Evolutionary conservation across 2,888 invertebrate species (phyloP), one percentile per base, ranked within the genome.

Genomic region (Pachliopta kotzebuea): DNA sequence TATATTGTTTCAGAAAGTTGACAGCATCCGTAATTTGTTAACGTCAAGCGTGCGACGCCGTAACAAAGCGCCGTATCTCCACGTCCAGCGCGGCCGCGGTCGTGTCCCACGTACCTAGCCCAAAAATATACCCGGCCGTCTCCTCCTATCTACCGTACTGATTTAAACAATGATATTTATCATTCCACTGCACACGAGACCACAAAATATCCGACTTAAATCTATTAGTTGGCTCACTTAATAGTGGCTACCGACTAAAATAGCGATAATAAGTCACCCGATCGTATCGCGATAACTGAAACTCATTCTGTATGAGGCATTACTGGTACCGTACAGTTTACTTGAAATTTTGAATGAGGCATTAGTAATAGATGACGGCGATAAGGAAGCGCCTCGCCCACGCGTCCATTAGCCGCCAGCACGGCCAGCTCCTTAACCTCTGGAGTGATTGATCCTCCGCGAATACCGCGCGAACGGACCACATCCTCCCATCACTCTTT

Each of bases 1-100:
- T 89, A 88, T 89, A 90, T 90, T 90, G 90, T 90, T 90, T 90
- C 88, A 86, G 81, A 87, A 84, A 85, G 85, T 82, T 85, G 86
- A 88, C 89, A 85, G 86, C 76, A 85, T 76, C 83, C 85, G 88
- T 90, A 88, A 90, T 90, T 90, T 90, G 90, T 90, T 87, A 89
- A 84, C 79, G 90, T 90, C 90, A 87, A 73, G 67, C 76, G 76
- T 70, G 72, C 75, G 75, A 75, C 72, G 64, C 72, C 75, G 73
- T 75, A 74, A 72, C 72, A 74, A 68, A 67, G 74, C 76, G 74
- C 71, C 76, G 76, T 78, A 78, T 76, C 73, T 77, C 72, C 37
- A 14, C 9, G 37, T 37, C 37, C 37, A 37, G 37, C 37, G 37
- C 74, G 72, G 73, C 73, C 63, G 74, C 71, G 70, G 72, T 71